Evolutionary conservation across 2,888 invertebrate genomes (phyloP).

Genomic region (Sinelater perroti): DNA sequence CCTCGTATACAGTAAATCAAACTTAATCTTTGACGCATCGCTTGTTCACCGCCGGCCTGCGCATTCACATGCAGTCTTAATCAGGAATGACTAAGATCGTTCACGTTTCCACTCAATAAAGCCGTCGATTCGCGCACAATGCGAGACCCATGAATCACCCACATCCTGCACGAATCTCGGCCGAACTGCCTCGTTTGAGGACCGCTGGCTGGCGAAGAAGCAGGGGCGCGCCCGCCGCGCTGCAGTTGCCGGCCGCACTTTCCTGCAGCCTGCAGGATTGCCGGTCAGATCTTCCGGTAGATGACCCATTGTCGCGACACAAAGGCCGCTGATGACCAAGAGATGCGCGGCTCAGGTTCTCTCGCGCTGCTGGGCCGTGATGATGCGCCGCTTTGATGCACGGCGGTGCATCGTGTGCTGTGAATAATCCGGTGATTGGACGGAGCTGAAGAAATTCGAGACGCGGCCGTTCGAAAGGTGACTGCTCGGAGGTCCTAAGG

Average conservation of each 20-base stretch:
- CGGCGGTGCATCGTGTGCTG: neutral
- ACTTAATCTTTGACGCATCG: no score
- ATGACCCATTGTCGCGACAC: slow-evolving; percentile 41
- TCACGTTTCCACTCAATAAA: slow-evolving; percentile 6
- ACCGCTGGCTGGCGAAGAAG: slow-evolving; percentile 12
- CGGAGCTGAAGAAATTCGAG: neutral
- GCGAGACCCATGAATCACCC: slow-evolving; percentile 22
- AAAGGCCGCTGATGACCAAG: slow-evolving; percentile 39
- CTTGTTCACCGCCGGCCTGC: no score
- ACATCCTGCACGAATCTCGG: neutral
- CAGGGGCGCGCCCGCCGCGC: neutral
- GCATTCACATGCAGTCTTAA: neutral
- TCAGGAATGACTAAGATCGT: slow-evolving; percentile 5
- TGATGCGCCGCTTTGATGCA: slow-evolving; percentile 18
- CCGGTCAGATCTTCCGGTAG: slow-evolving; percentile 29
- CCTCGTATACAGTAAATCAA: no score
- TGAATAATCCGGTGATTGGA: no score
- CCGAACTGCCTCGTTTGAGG: neutral
- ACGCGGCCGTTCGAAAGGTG: slow-evolving; percentile 1
- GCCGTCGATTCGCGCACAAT: slow-evolving; percentile 16
- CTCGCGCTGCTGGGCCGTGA: slow-evolving; percentile 15
- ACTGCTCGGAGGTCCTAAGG: no score
- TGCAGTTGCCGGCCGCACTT: slow-evolving; percentile 15
- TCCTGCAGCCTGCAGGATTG: slow-evolving; percentile 33
- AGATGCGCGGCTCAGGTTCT: slow-evolving; percentile 19